Base-by-base conservation (phyloP, 2,797 vertebrate species). In the Peromyscus nudipes region DNA sequence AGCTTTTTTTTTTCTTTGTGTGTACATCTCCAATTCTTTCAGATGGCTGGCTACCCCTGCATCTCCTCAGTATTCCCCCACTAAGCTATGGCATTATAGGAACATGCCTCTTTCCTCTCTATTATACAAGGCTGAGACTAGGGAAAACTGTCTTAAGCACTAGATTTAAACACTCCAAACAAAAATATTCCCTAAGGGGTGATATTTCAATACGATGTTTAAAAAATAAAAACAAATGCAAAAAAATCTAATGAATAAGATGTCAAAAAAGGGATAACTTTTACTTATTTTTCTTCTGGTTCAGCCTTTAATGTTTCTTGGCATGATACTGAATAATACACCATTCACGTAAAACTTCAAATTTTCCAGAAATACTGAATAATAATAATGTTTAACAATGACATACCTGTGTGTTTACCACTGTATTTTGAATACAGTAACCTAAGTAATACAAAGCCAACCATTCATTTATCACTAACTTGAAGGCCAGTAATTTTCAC, bases 211-310 rank as follows among this genome's bases (percentile, higher is more conserved):
- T 55, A 16, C 10, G 9, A 43, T 46, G 90, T 87, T 89, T 90
- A 0, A 57, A 95, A 92, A 93, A 31, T 85, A 0, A 92, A 94
- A 79, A 83, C 40, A 52, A 89, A 71, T 86, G 8, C 0, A 89
- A 57, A 57, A 87, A 92, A 71, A 25, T 79, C 17, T 81, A 89
- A 49, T 80, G 37, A 65, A 87, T 9, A 82, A 77, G 73, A 49
- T 46, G 52, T 9, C 77, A 79, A 83, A 69, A 77, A 40, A 62
- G 5, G 17, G 19, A 55, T 75, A 46, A 40, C 5, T 89, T 27
- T 89, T 86, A 64, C 4, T 60, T 76, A n/a, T 69, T 91, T 96
- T 93, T n/a, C 13, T 34, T 93, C 75, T 88, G n/a, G 23, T 11
- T 84, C 79, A 84, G 1, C 29, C 1, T 94, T 43, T 46, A 89